Base-by-base conservation (phyloP, 2,797 vertebrate genomes). In the Siniperca scherzeri region DNA sequence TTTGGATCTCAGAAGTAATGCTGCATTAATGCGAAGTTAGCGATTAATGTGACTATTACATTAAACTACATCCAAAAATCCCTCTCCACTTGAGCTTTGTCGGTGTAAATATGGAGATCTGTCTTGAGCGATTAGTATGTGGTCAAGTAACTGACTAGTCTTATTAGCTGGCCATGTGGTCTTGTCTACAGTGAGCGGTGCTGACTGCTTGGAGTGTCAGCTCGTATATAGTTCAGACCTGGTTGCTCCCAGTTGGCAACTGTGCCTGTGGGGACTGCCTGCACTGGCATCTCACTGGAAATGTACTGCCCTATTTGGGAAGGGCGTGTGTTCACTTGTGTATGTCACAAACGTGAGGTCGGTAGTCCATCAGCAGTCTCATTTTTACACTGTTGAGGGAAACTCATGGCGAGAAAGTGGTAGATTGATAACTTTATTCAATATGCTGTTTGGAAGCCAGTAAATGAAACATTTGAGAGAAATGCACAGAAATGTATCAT, bases 271-370 rank as follows among this genome's bases (percentile, higher is more conserved):
- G 93, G 90, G 89, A 90, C 90, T 88, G 93, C 88, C 87, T 90
- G 84, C 70, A 33, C 88, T 89, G 92, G 91, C 88, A 93, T 95
- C 93, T 89, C 90, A 65, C 88, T 72, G 68, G 91, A 92, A 89
- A 95, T 95, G 94, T 94, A 93, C 91, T 89, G 92, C 95, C 94
- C 87, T 94, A 94, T 96, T 96, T 95, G 92, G 94, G 91, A 88
- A 90, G 80, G 88, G 90, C 46, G 82, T 87, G 87, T 80, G 85
- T 69, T 70, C 40, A 25, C 77, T 80, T 90, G 87, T 87, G 78
- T 81, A 38, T 92, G 88, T 89, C 88, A 88, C 84, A 89, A 91
- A 86, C 82, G 65, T 91, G 88, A 88, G 86, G 82, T 77, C 22
- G 12, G 74, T 77, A 61, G 62, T 70, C 82, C 53, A 53, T 85